These are phyloP conservation scores for Frankliniella intonsa DNA, from an alignment of 2,888 invertebrate genomes.

Conservation along the genomic window DNA sequence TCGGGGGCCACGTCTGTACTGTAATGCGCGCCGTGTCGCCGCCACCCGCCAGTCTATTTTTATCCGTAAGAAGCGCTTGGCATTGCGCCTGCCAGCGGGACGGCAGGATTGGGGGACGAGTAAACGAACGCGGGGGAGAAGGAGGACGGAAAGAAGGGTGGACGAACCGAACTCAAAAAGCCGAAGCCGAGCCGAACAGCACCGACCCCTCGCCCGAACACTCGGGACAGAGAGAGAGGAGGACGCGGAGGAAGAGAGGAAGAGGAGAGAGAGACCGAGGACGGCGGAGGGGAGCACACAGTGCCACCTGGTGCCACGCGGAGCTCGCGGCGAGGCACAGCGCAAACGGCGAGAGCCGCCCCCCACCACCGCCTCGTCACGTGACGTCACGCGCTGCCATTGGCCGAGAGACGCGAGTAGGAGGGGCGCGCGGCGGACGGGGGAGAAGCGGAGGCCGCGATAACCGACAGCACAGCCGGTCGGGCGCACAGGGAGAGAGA, in stretches of 20 bases:
- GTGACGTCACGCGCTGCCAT: conserved; percentile 16
- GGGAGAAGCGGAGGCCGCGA: not conserved
- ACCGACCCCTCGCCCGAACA: not conserved
- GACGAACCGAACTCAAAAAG: not conserved
- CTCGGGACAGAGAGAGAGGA: not conserved
- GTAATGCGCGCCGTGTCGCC: no score
- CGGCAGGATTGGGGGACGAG: not conserved
- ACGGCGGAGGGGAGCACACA: not conserved
- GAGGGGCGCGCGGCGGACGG: not conserved
- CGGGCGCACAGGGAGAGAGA: not conserved
- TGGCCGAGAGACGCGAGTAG: conserved; percentile 1
- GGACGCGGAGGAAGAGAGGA: not conserved
- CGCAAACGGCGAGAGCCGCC: not conserved
- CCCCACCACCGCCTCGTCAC: not conserved
- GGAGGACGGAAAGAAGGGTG: not conserved
- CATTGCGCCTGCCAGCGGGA: conserved; percentile 12
- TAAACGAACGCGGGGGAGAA: not conserved
- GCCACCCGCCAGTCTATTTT: not conserved
- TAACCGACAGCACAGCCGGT: not conserved
- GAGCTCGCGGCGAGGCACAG: not conserved
- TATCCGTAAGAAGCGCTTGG: conserved; percentile 1
- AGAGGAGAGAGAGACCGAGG: not conserved
- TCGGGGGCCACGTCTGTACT: no score
- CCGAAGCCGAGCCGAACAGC: not conserved
- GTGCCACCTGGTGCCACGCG: conserved; percentile 8